These are phyloP conservation scores for Leucoptera coffeella DNA, from an alignment of 2,888 invertebrate genomes.

Conservation along the genomic window DNA sequence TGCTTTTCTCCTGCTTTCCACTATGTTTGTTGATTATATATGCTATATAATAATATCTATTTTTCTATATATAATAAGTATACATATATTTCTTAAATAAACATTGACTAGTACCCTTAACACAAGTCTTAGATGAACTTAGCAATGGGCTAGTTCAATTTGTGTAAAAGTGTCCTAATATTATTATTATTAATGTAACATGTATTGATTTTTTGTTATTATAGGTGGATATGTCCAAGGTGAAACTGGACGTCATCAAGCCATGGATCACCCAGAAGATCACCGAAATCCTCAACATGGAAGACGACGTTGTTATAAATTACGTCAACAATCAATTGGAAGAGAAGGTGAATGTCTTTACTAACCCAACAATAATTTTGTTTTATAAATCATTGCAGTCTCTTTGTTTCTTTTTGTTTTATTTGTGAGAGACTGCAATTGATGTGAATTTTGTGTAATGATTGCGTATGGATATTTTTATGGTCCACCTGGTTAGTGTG, in stretches of 20 bases:
- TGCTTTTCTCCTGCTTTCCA: too few species aligned
- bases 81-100: too few species aligned
- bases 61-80: too few species aligned
- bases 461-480: slow-evolving; percentile 54
- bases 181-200: too few species aligned
- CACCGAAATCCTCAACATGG: slow-evolving; percentile 92
- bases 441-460: slow-evolving; percentile 46
- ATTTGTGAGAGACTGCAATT: slow-evolving; percentile 34
- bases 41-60: too few species aligned
- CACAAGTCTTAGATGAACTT: too few species aligned
- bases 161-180: too few species aligned
- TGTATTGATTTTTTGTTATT: too few species aligned
- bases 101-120: too few species aligned
- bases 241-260: slow-evolving; percentile 94
- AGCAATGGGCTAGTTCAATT: too few species aligned
- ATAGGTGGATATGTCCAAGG: slow-evolving; percentile 96
- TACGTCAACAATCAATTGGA: slow-evolving; percentile 98
- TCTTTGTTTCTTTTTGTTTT: slow-evolving; percentile 17
- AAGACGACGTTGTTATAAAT: slow-evolving; percentile 98
- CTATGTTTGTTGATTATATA: too few species aligned
- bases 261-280: slow-evolving; percentile 99
- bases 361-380: slow-evolving; percentile 11
- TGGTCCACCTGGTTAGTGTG: slow-evolving; percentile 49
- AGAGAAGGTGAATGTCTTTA: slow-evolving; percentile 68
- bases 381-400: slow-evolving; percentile 43